These are phyloP conservation scores for Neodiprion virginianus DNA, from an alignment of 1,140 invertebrate species.

Conservation along the genomic window DNA sequence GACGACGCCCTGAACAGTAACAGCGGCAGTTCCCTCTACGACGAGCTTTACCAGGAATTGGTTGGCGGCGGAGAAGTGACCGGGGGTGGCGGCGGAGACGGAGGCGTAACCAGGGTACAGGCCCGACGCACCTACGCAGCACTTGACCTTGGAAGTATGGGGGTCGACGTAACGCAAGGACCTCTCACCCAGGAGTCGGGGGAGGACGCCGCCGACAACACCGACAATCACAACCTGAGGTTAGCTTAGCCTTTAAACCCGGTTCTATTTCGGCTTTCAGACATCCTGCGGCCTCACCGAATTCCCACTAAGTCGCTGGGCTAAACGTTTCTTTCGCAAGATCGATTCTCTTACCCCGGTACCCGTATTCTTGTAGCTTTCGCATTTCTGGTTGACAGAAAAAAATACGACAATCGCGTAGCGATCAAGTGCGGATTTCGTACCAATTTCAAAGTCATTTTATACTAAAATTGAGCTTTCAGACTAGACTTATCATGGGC, in stretches of 20 bases:
- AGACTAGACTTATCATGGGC: too few relatives aligned
- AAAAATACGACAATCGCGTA: too few relatives aligned
- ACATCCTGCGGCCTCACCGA: too few relatives aligned
- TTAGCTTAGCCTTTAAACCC: conserved; percentile 37
- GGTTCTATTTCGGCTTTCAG: too few relatives aligned
- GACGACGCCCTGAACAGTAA: conserved; percentile 83
- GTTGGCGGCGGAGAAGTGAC: conserved; percentile 55
- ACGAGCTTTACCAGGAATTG: conserved; percentile 69
- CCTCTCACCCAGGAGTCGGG: conserved; percentile 65
- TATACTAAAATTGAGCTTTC: too few relatives aligned
- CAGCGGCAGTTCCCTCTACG: conserved; percentile 64
- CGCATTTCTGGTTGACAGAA: too few relatives aligned
- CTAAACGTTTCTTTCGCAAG: too few relatives aligned
- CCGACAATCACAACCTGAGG: conserved; percentile 61
- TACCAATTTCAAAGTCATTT: too few relatives aligned
- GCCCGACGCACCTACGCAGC: conserved; percentile 69
- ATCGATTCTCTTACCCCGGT: too few relatives aligned
- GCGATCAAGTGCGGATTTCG: too few relatives aligned
- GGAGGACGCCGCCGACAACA: conserved; percentile 59
- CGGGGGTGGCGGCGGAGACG: conserved; percentile 40
- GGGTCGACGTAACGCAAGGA: conserved; percentile 71
- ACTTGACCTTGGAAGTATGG: conserved; percentile 74
- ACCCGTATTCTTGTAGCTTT: too few relatives aligned
- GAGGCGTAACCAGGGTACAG: conserved; percentile 55
- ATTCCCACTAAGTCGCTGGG: too few relatives aligned